These are phyloP conservation scores for Boulengeromyrus knoepffleri DNA, from an alignment of 2,113 vertebrate genomes.

Conservation along the genomic window DNA sequence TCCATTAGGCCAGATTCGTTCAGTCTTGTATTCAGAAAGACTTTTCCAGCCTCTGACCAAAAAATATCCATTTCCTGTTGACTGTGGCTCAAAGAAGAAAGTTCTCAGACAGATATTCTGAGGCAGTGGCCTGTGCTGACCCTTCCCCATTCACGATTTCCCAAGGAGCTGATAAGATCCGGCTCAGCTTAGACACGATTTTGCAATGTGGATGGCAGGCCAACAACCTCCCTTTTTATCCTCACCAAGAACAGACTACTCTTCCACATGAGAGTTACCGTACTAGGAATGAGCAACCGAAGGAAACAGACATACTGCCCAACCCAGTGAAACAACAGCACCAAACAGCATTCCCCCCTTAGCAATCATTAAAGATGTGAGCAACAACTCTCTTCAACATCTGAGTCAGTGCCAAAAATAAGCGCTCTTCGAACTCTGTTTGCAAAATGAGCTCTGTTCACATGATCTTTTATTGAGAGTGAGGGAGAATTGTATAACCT, in stretches of 20 bases:
- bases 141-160: not conserved
- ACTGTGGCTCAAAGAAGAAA: not conserved
- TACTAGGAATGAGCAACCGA: not conserved
- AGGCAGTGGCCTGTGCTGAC: not conserved
- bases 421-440: not conserved
- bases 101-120: not conserved
- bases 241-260: not conserved
- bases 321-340: not conserved
- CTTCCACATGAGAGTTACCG: not conserved
- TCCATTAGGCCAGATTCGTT: not conserved
- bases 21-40: not conserved
- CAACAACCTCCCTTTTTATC: not conserved
- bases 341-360: not conserved
- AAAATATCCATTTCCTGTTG: not conserved
- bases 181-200: not conserved
- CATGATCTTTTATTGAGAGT: slow-evolving; percentile 34
- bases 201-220: not conserved
- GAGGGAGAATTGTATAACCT: slow-evolving; percentile 10
- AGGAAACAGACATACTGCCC: not conserved
- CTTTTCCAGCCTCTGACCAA: not conserved
- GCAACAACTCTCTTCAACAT: not conserved
- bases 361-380: not conserved
- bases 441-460: slow-evolving; percentile 38
- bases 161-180: not conserved
- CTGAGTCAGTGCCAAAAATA: not conserved